Evolutionary conservation across 2,888 invertebrate species (phyloP), one percentile per base, ranked within the genome.

Genomic region (Hesperia comma): DNA sequence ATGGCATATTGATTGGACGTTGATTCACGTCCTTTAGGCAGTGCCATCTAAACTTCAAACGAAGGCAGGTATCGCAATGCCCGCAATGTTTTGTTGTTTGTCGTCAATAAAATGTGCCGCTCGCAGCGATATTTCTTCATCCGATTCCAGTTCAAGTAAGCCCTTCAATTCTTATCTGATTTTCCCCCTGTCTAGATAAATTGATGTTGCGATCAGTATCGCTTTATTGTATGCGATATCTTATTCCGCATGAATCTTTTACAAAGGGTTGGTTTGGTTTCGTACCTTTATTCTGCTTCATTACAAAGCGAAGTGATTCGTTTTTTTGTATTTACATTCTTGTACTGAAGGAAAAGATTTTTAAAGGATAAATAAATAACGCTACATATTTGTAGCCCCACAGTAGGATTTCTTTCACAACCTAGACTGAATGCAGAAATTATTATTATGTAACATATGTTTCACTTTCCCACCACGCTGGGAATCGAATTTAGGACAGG

Each of bases 121-220:
- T 12, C 51, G 54, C n/a, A 68, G 68, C 56, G 63, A 70, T 15
- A 55, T 60, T 14, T 63, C 68, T 61, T 71, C 70, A 6, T 66
- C 71, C 6, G 58, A 64, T 40, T 69, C 71, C 43, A 71, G 67
- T 68, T 68, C 68, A 61, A 69, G 72, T 74, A 69, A 72, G 73
- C 46, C 41, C n/a, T 8, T 37, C 32, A n/a, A n/a, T 62, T 62
- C 17, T 10, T 62, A 49, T 49, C 49, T 49, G 49, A 49, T 49
- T 19, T 19, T n/a, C 49, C 19, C 19, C 10, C 49, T 46, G 15
- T 46, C 15, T 19, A 12, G 19, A 19, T 49, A 49, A 49, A 49
- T 19, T 10, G 19, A 49, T 17, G 19, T 49, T 19, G 10, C 49
- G 10, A 49, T 49, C 8, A 7, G 10, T 49, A 19, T 49, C 17